Evolutionary conservation across 1,140 invertebrate species (phyloP).

Genomic region (Zaprionus ghesquierei): DNA sequence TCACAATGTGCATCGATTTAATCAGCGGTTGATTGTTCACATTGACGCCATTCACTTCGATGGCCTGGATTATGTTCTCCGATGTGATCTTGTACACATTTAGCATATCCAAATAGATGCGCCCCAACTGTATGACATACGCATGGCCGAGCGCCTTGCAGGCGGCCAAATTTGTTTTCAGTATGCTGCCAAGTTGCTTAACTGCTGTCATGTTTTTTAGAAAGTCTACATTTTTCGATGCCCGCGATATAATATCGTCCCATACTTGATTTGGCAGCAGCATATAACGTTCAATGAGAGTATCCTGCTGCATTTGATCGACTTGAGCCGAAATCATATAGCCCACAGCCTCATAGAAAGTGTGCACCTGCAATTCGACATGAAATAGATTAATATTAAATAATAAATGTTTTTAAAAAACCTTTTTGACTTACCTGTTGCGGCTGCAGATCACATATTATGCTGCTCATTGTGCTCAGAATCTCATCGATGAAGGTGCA

Average conservation of each 20-base stretch:
- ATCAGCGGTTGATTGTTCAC: constrained; percentile 99
- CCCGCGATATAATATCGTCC: constrained; percentile 99
- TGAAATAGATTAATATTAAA: background rate
- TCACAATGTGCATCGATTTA: constrained; percentile 99
- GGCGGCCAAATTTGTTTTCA: constrained; percentile 99
- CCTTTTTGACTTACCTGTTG: constrained; percentile 89
- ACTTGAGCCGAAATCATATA: constrained; percentile 99
- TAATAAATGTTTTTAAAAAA: background rate
- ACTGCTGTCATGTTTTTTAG: constrained; percentile 98
- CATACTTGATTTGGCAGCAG: constrained; percentile 98
- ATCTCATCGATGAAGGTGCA: constrained; percentile 99
- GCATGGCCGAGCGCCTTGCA: constrained; percentile 98
- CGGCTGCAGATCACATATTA: constrained; percentile 99
- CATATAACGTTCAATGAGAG: constrained; percentile 99
- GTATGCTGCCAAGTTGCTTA: constrained; percentile 98
- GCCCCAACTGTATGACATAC: constrained; percentile 96
- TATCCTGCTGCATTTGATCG: constrained; percentile 94
- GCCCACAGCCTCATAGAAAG: constrained; percentile 99
- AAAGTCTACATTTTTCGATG: constrained; percentile 97
- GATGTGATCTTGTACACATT: constrained; percentile 99
- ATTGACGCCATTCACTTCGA: constrained; percentile 95
- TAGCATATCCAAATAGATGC: constrained; percentile 99
- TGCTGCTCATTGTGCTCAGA: constrained; percentile 96
- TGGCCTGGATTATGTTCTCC: constrained; percentile 98
- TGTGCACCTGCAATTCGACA: constrained; percentile 92